Base-by-base conservation (phyloP, 2,888 invertebrate genomes). In the Ganaspis brasiliensis region DNA sequence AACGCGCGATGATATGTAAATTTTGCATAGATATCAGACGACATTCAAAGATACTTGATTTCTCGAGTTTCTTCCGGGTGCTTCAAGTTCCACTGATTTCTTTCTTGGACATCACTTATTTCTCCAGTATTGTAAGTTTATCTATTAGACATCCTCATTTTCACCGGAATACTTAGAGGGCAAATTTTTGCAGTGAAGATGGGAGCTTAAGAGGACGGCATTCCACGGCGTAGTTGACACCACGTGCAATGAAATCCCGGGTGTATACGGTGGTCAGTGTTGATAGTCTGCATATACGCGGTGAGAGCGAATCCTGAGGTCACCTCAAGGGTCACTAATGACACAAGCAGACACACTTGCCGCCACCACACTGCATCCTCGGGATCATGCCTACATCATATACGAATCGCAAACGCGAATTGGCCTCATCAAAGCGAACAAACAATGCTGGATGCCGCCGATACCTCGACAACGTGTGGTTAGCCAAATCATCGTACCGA, bases 341-440 rank as follows among this genome's bases (percentile, higher is more conserved):
- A 90, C 90, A 91, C 87, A 89, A 87, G 89, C 87, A 85, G 85
- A 79, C 82, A 63, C 81, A 78, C 67, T 80, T 78, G 77, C 73
- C 67, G 73, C 72, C 59, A 26, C 59, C 31, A 59, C 31, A 26
- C 16, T 45, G 63, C 40, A 77, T 35, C 52, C 72, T 26, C 71
- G 76, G 78, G 72, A 55, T 59, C 76, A 75, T 75, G 73, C 77
- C 73, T 72, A 76, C 76, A 79, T 78, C 73, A 78, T 77, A 67
- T 67, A 85, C 85, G 87, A 88, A 89, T 84, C 86, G 86, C 87
- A 89, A 84, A 87, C 88, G 88, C 87, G 91, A 90, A 91, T 91
- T 91, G 90, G 90, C 89, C 89, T 91, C 91, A 90, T 91, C 91
- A 91, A 91, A 91, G 90, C 89, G 88, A 90, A 88, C 90, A 91